Percentiles rank a stretch among this genome's conserved stretches.
phyloP scores from a whole-genome alignment of 2,113 vertebrate genomes.

The Electrona antarctica region DNA sequence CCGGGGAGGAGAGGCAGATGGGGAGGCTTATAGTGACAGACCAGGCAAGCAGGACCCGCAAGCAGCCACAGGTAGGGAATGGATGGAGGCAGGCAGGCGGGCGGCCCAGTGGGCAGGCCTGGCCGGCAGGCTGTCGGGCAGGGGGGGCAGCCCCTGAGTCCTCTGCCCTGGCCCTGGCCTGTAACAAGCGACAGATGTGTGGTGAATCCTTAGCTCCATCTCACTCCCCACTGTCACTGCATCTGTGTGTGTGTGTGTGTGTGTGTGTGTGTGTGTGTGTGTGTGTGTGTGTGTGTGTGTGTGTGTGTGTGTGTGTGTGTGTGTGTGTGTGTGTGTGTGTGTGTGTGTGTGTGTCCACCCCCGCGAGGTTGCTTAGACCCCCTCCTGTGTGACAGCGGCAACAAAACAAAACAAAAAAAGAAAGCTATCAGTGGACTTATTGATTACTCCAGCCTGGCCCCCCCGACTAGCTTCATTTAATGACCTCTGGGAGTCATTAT shows the following conservation, averaged over 20 bases:
- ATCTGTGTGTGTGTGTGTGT: slow-evolving; percentile 65
- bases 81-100: slow-evolving; percentile 31
- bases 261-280: no score
- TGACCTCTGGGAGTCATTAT: slow-evolving; percentile 76
- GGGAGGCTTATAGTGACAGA: slow-evolving; percentile 39
- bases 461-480: slow-evolving; percentile 70
- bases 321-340: no score
- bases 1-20: slow-evolving; percentile 56
- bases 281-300: no score
- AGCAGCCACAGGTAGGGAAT: slow-evolving; percentile 63
- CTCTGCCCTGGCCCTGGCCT: slow-evolving; percentile 27
- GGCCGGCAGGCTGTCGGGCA: slow-evolving; percentile 55
- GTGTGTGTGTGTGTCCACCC: background rate
- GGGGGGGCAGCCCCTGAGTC: slow-evolving; percentile 62
- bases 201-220: slow-evolving; percentile 80
- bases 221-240: slow-evolving; percentile 71
- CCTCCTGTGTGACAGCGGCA: slow-evolving; percentile 64
- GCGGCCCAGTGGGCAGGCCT: slow-evolving; percentile 44
- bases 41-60: slow-evolving; percentile 34
- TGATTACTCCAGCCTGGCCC: slow-evolving; percentile 72
- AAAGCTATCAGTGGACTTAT: slow-evolving; percentile 76
- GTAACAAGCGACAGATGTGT: slow-evolving; percentile 78
- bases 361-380: slow-evolving; percentile 28
- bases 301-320: no score
- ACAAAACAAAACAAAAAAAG: slow-evolving; percentile 44